Evolutionary conservation across 1,140 invertebrate species (phyloP).

Genomic region (Pemphigus obesinymphae): DNA sequence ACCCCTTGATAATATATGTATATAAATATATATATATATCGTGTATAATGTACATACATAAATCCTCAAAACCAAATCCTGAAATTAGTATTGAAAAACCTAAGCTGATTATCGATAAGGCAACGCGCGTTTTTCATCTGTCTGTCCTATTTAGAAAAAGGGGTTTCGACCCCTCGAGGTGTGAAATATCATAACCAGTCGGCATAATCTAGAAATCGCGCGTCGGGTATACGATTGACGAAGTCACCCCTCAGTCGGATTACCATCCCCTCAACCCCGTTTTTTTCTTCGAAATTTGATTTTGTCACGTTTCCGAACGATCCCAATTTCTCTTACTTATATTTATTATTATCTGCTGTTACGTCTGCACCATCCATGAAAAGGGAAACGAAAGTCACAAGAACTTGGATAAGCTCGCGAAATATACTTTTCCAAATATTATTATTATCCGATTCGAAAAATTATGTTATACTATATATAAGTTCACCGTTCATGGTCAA

Average conservation of each 20-base stretch:
- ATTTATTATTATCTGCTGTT: too few relatives aligned
- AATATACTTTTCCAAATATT: too few relatives aligned
- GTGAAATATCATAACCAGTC: conserved; percentile 34
- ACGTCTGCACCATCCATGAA: too few relatives aligned
- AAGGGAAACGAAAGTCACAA: neutral
- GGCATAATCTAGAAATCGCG: conserved; percentile 30
- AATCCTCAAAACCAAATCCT: conserved; percentile 16
- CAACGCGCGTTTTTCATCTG: conserved; percentile 28
- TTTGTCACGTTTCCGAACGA: conserved; percentile 3
- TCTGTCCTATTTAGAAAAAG: conserved; percentile 19
- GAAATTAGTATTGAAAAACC: conserved; percentile 27
- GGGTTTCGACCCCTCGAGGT: conserved; percentile 29
- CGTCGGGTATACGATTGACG: conserved; percentile 9
- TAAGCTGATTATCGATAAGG: conserved; percentile 38
- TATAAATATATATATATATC: too few relatives aligned
- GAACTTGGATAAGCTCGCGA: too few relatives aligned
- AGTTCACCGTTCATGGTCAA: too few relatives aligned
- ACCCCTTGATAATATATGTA: conserved; percentile 9
- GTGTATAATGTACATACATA: too few relatives aligned
- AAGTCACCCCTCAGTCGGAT: conserved; percentile 9
- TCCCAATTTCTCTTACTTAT: conserved; percentile 4
- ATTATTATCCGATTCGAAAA: too few relatives aligned
- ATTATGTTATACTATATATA: too few relatives aligned
- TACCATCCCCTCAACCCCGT: neutral
- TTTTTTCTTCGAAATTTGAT: neutral